Percentiles rank a stretch among this genome's conserved stretches.
These are phyloP conservation scores for Alosa sapidissima DNA, from an alignment of 2,797 vertebrate species.

Conservation along the genomic window DNA sequence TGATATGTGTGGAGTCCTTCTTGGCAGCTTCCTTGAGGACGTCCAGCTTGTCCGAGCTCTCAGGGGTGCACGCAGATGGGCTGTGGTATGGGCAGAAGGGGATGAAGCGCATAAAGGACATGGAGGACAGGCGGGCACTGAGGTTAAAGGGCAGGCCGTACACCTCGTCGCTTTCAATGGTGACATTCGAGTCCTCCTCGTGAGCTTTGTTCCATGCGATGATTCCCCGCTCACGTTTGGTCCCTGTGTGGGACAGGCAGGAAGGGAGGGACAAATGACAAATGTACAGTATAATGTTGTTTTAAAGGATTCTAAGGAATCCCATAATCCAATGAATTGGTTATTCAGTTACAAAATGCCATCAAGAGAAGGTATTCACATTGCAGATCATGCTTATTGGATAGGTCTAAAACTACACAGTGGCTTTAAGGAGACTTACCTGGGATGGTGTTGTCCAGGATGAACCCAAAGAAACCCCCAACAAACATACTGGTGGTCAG, in stretches of 20 bases:
- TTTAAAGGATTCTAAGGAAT: neutral
- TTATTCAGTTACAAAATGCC: neutral
- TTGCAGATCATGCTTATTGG: neutral
- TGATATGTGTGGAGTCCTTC: slow-evolving; percentile 60
- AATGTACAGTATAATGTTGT: neutral
- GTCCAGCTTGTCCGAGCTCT: slow-evolving; percentile 52
- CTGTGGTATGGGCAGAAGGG: slow-evolving; percentile 81
- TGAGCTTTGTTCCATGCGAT: slow-evolving; percentile 81
- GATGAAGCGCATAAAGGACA: slow-evolving; percentile 74
- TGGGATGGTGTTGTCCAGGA: slow-evolving; percentile 94
- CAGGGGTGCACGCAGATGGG: slow-evolving; percentile 36
- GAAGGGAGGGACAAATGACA: neutral
- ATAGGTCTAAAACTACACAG: too few species aligned
- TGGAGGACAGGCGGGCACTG: slow-evolving; percentile 70
- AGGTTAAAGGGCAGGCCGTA: slow-evolving; percentile 88
- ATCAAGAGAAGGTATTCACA: neutral
- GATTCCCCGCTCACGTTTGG: slow-evolving; percentile 85
- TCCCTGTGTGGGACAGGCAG: slow-evolving; percentile 75
- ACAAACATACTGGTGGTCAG: slow-evolving; percentile 97
- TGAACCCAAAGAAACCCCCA: slow-evolving; percentile 89
- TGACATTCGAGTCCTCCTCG: slow-evolving; percentile 65
- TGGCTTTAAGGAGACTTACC: slow-evolving; percentile 67
- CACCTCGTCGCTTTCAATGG: slow-evolving; percentile 70
- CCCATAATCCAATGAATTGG: neutral
- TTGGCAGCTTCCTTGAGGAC: slow-evolving; percentile 53